These are phyloP conservation scores for Incurvaria masculella DNA, from an alignment of 2,888 invertebrate species.

Conservation along the genomic window DNA sequence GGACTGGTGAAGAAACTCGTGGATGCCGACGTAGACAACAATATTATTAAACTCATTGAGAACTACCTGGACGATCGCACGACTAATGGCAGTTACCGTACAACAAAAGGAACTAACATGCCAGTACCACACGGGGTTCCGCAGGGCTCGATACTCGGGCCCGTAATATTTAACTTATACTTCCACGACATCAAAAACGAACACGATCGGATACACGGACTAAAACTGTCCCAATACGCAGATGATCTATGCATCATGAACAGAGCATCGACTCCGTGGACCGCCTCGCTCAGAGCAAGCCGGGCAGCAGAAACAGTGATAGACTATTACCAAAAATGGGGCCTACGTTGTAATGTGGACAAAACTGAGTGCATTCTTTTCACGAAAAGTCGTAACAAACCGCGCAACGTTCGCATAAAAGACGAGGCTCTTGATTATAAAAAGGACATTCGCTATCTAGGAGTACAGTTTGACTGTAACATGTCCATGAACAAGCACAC, in stretches of 20 bases:
- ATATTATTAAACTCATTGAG: constrained; percentile 3
- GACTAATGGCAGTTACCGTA: background rate
- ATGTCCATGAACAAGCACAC: no score
- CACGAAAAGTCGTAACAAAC: no score
- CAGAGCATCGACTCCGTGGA: background rate
- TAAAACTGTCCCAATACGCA: no score
- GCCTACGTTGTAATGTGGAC: background rate
- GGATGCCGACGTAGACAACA: background rate
- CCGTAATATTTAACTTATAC: constrained; percentile 2
- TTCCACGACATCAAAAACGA: no score
- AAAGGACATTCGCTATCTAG: background rate
- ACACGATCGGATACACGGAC: no score
- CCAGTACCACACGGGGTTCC: background rate
- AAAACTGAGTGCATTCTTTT: background rate
- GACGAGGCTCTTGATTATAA: background rate
- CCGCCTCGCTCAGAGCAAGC: background rate
- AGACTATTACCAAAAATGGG: background rate
- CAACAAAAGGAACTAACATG: background rate
- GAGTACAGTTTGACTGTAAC: background rate
- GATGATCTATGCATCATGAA: background rate
- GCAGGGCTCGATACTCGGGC: constrained; percentile 2
- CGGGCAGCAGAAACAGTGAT: background rate
- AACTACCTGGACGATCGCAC: background rate
- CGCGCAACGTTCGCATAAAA: no score
- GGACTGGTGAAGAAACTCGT: constrained; percentile 1